phyloP scores from a whole-genome alignment of 2,797 vertebrate genomes.

The Clarias pachynema region DNA sequence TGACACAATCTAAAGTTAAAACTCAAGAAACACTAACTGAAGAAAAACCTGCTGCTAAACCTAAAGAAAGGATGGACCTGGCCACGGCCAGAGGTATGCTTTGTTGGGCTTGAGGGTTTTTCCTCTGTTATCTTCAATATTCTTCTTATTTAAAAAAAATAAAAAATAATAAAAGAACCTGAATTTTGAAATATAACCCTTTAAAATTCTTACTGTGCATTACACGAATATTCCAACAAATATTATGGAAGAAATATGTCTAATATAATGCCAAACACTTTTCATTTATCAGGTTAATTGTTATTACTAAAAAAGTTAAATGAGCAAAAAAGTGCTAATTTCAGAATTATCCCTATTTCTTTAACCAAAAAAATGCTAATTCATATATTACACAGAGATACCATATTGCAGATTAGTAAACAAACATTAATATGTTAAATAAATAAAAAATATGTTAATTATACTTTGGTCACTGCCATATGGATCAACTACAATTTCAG shows the following conservation, averaged over 20 bases:
- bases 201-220: background rate
- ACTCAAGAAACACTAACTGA: conserved; percentile 4
- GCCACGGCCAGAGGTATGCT: conserved; percentile 32
- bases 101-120: background rate
- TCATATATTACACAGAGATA: background rate
- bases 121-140: background rate
- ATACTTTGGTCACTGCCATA: conserved; percentile 60
- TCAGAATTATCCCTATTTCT: background rate
- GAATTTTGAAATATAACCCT: background rate
- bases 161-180: background rate
- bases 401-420: background rate
- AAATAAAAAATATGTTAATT: conserved; percentile 55
- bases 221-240: background rate
- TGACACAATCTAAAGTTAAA: conserved; percentile 20
- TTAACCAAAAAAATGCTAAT: background rate
- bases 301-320: background rate
- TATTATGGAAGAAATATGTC: background rate
- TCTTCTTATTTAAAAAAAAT: conserved; percentile 17
- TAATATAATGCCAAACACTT: background rate
- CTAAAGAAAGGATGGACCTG: background rate
- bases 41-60: conserved; percentile 13
- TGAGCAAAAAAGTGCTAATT: background rate
- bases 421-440: background rate
- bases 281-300: background rate
- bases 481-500: conserved; percentile 64